Evolutionary conservation across 2,888 invertebrate genomes (phyloP), one percentile per base, ranked within the genome.

Genomic region (Temnothorax rugatulus): DNA sequence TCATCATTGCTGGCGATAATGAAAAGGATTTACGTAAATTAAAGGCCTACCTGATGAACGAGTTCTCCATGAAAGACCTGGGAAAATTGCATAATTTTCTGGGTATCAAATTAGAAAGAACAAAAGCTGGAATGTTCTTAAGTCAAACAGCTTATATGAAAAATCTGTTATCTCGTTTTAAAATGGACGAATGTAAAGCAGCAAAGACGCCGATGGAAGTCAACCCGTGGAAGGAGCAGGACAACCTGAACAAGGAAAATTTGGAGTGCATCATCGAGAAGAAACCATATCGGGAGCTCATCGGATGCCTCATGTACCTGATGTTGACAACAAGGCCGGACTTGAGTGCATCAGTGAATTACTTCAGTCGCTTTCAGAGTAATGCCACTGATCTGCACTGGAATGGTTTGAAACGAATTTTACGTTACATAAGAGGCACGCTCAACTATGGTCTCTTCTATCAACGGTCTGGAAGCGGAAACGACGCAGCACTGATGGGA

Each of bases 171-270:
- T 84, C 86, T 47, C 73, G 85, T 9, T 92, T 92, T 79, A 73
- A 88, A n/a, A 91, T 92, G 92, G 63, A 76, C 15, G 84, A 92
- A 38, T 92, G 90, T 82, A 91, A 92, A 34, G 74, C 88, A 13
- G 61, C 75, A 2, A 82, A 47, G 63, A 90, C 91, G 0, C 92
- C 91, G 11, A 88, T 91, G 87, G 90, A 89, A 74, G 69, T 76
- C 21, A 86, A 86, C 57, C n/a, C 75, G 5, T 44, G 69, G 59
- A n/a, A 47, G 34, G 38, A 41, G 38, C 59, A 84, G n/a, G 68
- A 81, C 50, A 74, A 50, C 29, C 84, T 59, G 15, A 61, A 61
- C 18, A 59, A 29, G 29, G 59, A 34, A 7, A 61, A 34, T 18
- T 1, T 34, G 61, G 59, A 82, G 47, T 25, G 21, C 54, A 68